Evolutionary conservation across 30 jellyfish, hydroid and myxozoan genomes (phyloP), one percentile per base, ranked within the genome.

Genomic region (Hydra vulgaris): DNA sequence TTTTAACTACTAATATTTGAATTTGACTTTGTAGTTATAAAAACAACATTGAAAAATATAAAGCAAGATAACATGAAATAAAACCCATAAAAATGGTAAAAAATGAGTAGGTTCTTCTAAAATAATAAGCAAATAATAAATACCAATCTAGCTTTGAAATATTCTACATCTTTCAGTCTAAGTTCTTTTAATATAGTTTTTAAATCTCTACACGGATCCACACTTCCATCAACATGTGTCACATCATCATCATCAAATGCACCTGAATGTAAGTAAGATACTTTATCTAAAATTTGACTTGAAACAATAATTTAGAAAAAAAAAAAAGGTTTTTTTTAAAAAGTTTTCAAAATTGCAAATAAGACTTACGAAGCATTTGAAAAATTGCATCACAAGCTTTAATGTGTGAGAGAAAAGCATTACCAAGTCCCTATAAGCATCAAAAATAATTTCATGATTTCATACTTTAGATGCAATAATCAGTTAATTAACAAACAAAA

Each of bases 341-440:
- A 56, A 16, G 18, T 16, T 56, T 56, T 16, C 71, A 56, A n/a
- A n/a, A n/a, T 16, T 56, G 17, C 71, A 56, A 56, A 56, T 21
- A 23, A 7, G 20, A 80, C 92, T 82, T 78, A 89, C 97, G 74
- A 61, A 81, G 83, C 97, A 94, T 84, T 61, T 94, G 99, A 61
- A 94, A 94, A 25, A 94, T 84, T 40, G 99, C 96, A 83, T 94
- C 99, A 94, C 99, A 94, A 19, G 96, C 99, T 81, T 81, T 81
- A 72, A 94, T 88, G 84, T 94, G 95, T 20, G 99, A 88, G 7
- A 94, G 82, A 80, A 94, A 94, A 1, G 99, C 97, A 84, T 94
- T 94, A 23, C 99, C 99, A 72, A 94, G 95, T 17, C 99, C 99
- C 96, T 88, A 76, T 4, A 73, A 66, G 15, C 8, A 15, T 69